Percentiles rank a stretch among this genome's conserved stretches.
phyloP scores from a whole-genome alignment of 2,113 vertebrate species.

The Prinia subflava region DNA sequence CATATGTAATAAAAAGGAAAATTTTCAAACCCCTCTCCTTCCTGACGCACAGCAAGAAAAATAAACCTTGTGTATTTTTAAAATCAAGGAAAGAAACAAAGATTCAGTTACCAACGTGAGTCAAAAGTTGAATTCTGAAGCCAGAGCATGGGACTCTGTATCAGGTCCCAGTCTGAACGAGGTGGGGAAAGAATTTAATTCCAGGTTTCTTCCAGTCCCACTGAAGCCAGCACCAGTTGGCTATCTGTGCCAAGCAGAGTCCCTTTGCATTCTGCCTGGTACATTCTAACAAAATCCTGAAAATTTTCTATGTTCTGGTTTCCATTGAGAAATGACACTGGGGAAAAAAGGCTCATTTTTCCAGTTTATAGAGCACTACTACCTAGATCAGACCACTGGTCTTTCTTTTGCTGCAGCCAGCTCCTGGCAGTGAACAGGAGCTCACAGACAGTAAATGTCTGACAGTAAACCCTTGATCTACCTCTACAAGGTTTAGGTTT shows the following conservation, averaged over 20 bases:
- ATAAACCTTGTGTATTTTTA: neutral
- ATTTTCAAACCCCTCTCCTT: neutral
- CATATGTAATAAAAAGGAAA: neutral
- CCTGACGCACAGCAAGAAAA: neutral
- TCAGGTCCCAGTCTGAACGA: neutral
- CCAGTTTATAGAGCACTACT: neutral
- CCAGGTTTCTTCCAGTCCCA: neutral
- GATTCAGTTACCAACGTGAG: neutral
- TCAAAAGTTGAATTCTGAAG: neutral
- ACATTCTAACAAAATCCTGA: neutral
- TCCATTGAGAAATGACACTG: neutral
- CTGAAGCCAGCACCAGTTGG: neutral
- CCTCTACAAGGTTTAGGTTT: neutral
- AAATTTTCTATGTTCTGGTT: rapidly evolving
- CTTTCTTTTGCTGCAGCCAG: neutral
- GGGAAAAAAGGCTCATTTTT: neutral
- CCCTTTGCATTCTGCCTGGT: neutral
- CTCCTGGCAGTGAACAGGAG: neutral
- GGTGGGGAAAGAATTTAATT: neutral
- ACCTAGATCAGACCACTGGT: neutral
- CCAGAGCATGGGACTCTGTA: neutral
- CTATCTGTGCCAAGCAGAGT: neutral
- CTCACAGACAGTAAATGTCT: neutral
- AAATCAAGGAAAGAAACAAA: neutral
- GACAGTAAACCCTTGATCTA: neutral